Percentiles rank a stretch among this genome's conserved stretches.
Evolutionary conservation across 2,888 invertebrate genomes (phyloP).

Genomic region (Drosophila lacicola): DNA sequence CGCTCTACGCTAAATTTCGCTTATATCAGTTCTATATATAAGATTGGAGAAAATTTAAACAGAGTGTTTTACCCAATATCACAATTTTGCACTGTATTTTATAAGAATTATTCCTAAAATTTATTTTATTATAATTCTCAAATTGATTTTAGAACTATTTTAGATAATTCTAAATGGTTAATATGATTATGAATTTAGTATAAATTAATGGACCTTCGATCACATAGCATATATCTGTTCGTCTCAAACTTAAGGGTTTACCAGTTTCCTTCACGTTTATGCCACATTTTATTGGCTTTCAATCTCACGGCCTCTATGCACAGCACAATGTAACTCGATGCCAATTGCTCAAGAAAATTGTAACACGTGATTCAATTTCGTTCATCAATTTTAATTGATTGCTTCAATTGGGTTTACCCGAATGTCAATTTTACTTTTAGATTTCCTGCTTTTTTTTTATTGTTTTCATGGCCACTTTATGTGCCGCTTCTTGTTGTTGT

Average conservation of each 20-base stretch:
- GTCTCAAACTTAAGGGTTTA: neutral
- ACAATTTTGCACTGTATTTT: neutral
- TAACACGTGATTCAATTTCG: constrained; percentile 80
- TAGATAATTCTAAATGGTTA: too few relatives aligned
- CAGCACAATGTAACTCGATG: constrained; percentile 31
- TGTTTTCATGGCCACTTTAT: constrained; percentile 70
- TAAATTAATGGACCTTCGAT: too few relatives aligned
- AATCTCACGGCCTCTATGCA: neutral
- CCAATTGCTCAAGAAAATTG: constrained; percentile 49
- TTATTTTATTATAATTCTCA: too few relatives aligned
- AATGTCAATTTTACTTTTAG: constrained; percentile 33
- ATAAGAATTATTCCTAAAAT: too few relatives aligned
- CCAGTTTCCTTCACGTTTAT: constrained; percentile 6
- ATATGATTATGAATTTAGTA: too few relatives aligned
- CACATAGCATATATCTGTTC: too few relatives aligned
- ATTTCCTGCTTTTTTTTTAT: constrained; percentile 35
- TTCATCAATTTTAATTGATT: constrained; percentile 78
- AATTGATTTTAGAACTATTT: too few relatives aligned
- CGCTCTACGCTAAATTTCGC: neutral
- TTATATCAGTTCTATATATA: neutral
- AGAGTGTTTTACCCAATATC: neutral
- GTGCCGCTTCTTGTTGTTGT: constrained; percentile 40
- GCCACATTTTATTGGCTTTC: constrained; percentile 24
- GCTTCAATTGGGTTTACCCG: constrained; percentile 60
- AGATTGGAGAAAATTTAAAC: neutral